A percentile compares a stretch with the other conserved stretches of the same genome.
Conservation (phyloP, 2,797 vertebrate genomes). For the Cottoperca gobio region DNA sequence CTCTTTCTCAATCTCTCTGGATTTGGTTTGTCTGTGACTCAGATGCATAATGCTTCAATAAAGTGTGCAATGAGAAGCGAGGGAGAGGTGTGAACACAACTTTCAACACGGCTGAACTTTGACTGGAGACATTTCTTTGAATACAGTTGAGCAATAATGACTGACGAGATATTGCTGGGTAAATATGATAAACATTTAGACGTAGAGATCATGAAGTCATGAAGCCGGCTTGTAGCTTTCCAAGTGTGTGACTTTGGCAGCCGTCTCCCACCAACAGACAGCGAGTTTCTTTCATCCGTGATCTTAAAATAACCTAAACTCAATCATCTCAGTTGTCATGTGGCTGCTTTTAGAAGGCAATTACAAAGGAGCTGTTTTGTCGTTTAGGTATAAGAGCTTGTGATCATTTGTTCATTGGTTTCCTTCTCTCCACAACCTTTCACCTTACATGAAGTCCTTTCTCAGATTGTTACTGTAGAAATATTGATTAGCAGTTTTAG, state of each 20-base stretch:
- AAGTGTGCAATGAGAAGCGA: conserved; percentile 63
- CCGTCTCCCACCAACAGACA: neutral
- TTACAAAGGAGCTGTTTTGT: neutral
- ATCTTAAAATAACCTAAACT: neutral
- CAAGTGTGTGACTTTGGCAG: neutral
- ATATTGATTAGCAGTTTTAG: neutral
- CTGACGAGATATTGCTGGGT: neutral
- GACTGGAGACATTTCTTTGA: conserved; percentile 4
- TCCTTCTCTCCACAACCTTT: too few species aligned
- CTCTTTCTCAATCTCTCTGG: conserved; percentile 41
- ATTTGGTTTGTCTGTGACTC: conserved; percentile 66
- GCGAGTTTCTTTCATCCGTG: neutral
- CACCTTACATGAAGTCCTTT: neutral
- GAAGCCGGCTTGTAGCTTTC: neutral
- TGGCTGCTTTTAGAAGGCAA: neutral
- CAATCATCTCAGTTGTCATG: neutral
- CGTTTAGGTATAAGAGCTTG: too few species aligned
- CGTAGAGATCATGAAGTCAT: too few species aligned
- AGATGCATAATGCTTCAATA: conserved; percentile 66
- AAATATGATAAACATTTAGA: neutral
- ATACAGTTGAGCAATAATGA: conserved; percentile 15
- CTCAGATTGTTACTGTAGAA: neutral
- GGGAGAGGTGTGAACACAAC: conserved; percentile 33
- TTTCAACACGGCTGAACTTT: conserved; percentile 7
- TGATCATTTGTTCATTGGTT: neutral